Evolutionary conservation across 2,113 vertebrate species (phyloP).

Genomic region (Cavia aperea): DNA sequence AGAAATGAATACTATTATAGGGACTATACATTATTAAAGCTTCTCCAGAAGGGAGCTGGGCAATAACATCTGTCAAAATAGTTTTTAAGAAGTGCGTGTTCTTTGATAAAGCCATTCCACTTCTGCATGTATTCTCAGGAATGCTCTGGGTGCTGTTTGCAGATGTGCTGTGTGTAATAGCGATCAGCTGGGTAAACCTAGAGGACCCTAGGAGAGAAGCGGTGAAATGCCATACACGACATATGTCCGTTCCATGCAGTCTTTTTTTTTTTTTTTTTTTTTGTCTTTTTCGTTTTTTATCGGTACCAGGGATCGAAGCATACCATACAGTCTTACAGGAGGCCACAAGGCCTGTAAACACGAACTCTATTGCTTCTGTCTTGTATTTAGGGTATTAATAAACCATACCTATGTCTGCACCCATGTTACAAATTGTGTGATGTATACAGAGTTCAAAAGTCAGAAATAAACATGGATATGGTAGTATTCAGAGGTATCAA

Average conservation of each 20-base stretch:
- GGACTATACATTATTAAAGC: background rate
- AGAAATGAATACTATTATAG: background rate
- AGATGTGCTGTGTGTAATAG: background rate
- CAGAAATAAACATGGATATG: background rate
- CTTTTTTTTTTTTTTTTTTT: no score
- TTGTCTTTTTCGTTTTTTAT: no score
- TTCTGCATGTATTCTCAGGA: background rate
- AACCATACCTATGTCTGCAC: background rate
- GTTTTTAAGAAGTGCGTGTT: background rate
- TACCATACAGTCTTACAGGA: background rate
- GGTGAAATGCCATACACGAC: background rate
- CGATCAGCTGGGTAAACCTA: background rate
- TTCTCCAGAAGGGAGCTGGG: constrained; percentile 1
- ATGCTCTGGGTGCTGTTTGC: background rate
- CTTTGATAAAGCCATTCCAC: constrained; percentile 14
- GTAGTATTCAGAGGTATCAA: background rate
- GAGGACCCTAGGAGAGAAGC: background rate
- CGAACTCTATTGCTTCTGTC: background rate
- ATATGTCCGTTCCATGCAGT: background rate
- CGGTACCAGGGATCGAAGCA: no score
- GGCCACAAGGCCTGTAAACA: background rate
- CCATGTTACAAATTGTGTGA: background rate
- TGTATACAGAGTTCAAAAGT: background rate
- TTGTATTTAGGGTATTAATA: background rate
- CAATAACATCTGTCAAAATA: background rate